Evolutionary conservation across 2,113 vertebrate genomes (phyloP).

Genomic region (Cyprinodon brontotheroides): DNA sequence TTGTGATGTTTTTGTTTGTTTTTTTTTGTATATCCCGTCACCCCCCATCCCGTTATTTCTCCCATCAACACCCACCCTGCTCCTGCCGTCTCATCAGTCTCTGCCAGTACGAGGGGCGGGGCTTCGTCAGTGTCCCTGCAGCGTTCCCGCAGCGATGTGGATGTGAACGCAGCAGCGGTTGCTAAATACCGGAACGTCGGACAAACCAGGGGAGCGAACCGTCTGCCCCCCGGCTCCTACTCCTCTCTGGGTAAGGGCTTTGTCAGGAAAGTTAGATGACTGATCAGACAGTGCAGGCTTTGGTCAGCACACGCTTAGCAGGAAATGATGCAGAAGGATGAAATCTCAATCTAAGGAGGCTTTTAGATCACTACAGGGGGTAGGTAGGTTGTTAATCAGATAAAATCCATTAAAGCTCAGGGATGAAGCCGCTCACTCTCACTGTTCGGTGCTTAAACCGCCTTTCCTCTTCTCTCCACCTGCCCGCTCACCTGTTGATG

Average conservation of each 20-base stretch:
- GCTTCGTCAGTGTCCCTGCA: conserved; percentile 86
- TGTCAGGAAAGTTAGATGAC: conserved; percentile 30
- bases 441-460: conserved; percentile 36
- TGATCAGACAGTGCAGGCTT: conserved; percentile 21
- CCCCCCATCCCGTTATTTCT: conserved; percentile 43
- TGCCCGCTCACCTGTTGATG: conserved; percentile 31
- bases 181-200: conserved; percentile 89
- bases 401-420: background rate
- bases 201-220: conserved; percentile 78
- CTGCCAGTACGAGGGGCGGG: conserved; percentile 81
- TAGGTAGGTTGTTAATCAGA: background rate
- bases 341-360: conserved; percentile 1
- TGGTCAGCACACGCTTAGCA: conserved; percentile 31
- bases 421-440: conserved; percentile 15
- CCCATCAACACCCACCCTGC: conserved; percentile 46
- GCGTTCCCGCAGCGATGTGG: conserved; percentile 94
- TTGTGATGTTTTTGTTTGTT: conserved; percentile 46
- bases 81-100: conserved; percentile 75
- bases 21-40: conserved; percentile 55
- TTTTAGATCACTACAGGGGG: conserved; percentile 13
- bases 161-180: conserved; percentile 91
- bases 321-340: conserved; percentile 1
- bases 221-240: conserved; percentile 87
- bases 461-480: conserved; percentile 35
- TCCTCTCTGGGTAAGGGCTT: conserved; percentile 88